These are phyloP conservation scores for Alfaro cultratus DNA, from an alignment of 2,797 vertebrate genomes.

Conservation along the genomic window DNA sequence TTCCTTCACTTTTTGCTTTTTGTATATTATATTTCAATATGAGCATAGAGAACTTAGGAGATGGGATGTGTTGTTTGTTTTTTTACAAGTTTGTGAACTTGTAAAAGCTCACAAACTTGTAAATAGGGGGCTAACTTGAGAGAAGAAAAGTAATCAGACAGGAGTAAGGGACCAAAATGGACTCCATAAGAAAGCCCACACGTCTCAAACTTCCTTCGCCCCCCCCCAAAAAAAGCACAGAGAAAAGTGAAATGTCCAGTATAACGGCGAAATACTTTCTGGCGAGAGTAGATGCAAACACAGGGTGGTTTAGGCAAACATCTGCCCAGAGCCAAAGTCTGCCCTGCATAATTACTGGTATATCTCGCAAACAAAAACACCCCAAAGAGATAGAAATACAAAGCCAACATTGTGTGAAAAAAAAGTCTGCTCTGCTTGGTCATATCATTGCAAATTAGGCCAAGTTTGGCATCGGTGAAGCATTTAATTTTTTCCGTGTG, in stretches of 20 bases:
- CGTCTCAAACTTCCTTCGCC: slow-evolving; percentile 31
- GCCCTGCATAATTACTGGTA: slow-evolving; percentile 49
- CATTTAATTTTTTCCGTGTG: slow-evolving; percentile 42
- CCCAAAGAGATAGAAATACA: slow-evolving; percentile 33
- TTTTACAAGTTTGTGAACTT: background rate
- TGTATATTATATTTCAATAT: background rate
- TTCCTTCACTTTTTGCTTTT: background rate
- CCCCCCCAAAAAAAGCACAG: slow-evolving; percentile 20
- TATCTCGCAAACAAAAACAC: slow-evolving; percentile 8
- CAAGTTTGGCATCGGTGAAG: slow-evolving; percentile 60
- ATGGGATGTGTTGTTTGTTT: background rate
- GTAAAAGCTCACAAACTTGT: background rate
- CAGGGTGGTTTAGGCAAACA: slow-evolving; percentile 61
- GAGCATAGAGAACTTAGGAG: background rate
- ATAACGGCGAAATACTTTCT: slow-evolving; percentile 57
- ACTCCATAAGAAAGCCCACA: slow-evolving; percentile 35
- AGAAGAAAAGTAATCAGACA: slow-evolving; percentile 13
- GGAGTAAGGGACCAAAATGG: background rate
- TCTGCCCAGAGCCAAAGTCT: slow-evolving; percentile 55
- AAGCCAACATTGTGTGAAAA: slow-evolving; percentile 35
- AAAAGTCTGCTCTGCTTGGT: slow-evolving; percentile 35
- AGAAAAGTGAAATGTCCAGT: slow-evolving; percentile 54
- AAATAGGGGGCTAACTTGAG: background rate
- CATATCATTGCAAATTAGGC: slow-evolving; percentile 56
- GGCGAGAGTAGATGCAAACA: slow-evolving; percentile 56